A percentile compares a stretch with the other conserved stretches of the same genome.
Evolutionary conservation across 2,888 invertebrate species (phyloP).

Genomic region (Eurytoma californica): DNA sequence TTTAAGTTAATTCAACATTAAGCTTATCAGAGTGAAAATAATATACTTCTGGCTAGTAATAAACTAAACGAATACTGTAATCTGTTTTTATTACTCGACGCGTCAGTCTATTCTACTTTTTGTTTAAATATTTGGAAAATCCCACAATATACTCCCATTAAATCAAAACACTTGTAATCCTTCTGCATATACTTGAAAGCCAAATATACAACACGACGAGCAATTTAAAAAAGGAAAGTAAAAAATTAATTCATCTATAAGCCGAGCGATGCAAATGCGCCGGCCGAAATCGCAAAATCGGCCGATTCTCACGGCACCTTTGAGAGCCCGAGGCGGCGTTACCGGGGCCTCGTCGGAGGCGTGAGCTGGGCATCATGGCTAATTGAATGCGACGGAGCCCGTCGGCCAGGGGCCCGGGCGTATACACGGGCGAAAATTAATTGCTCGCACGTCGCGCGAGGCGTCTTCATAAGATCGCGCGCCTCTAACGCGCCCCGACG

Average conservation of each 20-base stretch:
- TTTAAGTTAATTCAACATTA: no score
- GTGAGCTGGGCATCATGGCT: slow-evolving; percentile 44
- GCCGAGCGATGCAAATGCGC: background rate
- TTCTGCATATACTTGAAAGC: no score
- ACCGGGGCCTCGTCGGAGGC: slow-evolving; percentile 9
- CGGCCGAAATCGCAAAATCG: slow-evolving; percentile 34
- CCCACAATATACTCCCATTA: no score
- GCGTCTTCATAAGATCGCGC: slow-evolving; percentile 48
- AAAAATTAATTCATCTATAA: background rate
- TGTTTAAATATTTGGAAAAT: no score
- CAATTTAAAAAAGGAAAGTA: background rate
- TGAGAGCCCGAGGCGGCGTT: background rate
- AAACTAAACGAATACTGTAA: no score
- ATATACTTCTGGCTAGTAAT: no score
- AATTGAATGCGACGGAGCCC: slow-evolving; percentile 49
- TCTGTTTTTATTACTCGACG: no score
- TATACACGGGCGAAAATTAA: slow-evolving; percentile 53
- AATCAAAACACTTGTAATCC: no score
- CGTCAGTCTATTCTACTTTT: no score
- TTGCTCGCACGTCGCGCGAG: slow-evolving; percentile 40
- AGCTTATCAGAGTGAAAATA: no score
- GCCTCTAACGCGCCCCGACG: background rate
- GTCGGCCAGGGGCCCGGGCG: background rate
- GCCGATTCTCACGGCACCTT: slow-evolving; percentile 39
- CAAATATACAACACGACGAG: background rate